Evolutionary conservation across 2,888 invertebrate genomes (phyloP), one percentile per base, ranked within the genome.

Genomic region (Scaptomyza parva): DNA sequence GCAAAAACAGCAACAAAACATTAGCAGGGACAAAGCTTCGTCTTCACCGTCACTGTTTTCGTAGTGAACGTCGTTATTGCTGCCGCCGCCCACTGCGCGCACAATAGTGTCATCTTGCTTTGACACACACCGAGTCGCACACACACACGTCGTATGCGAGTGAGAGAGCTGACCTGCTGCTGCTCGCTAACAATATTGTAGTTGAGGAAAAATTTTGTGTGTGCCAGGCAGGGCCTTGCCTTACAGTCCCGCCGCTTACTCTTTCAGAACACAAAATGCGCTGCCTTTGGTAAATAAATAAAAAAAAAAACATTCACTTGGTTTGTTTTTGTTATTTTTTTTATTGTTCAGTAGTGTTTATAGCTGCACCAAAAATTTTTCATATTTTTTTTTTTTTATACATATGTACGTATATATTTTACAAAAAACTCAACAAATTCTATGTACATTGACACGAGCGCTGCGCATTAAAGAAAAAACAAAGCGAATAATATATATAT

Each of bases 301-400:
- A 43, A 11, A 33, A 30, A n/a, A 47, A 26, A 73, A 77, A 78
- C 84, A 80, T 76, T 73, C 77, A 81, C 79, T 75, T 57, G 57
- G 71, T 61, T 82, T 82, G 83, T 52, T 75, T 76, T 68, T 65
- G 66, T 80, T 78, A 64, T 82, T 81, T 70, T 86, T 70, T 72
- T 68, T 51, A 86, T 78, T 81, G 74, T 70, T 80, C 60, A 80
- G 72, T 78, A 80, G 71, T 71, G 68, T 78, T 62, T 78, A 66
- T 65, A 63, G 75, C 70, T 83, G 70, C 86, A 77, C 84, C 77
- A 86, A 81, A 81, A 86, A 86, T 79, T 79, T 79, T 82, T 78
- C 86, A 82, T 84, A 84, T 87, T 85, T 71, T 78, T 69, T 69
- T 62, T 63, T 80, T 72, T 69, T 62, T 63, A 57, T 63, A 73